Evolutionary conservation across 2,113 vertebrate genomes (phyloP).

Genomic region (Chinchilla lanigera): DNA sequence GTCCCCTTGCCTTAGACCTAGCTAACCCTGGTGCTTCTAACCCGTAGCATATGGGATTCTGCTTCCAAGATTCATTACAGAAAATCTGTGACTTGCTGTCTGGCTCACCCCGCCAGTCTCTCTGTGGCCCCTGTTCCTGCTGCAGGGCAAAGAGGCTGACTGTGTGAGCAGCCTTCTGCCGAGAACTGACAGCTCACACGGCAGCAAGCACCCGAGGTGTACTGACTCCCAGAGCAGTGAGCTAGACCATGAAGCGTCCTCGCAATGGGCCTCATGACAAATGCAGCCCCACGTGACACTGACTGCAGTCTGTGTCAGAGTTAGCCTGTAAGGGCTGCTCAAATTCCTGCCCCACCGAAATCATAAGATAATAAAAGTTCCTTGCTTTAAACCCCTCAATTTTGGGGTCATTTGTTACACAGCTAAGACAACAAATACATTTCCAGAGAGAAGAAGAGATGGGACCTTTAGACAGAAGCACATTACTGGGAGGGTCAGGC

Average conservation of each 20-base stretch:
- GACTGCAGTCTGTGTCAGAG: neutral
- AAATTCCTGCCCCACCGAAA: neutral
- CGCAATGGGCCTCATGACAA: neutral
- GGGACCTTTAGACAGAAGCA: neutral
- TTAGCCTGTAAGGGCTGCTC: neutral
- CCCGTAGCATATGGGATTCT: neutral
- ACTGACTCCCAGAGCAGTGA: neutral
- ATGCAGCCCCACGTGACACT: neutral
- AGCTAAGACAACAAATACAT: neutral
- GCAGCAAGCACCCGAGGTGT: neutral
- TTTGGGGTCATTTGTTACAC: neutral
- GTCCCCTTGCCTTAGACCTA: neutral
- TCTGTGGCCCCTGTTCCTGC: neutral
- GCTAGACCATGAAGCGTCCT: neutral
- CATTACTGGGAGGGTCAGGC: neutral
- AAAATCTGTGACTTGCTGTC: neutral
- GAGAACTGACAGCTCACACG: neutral
- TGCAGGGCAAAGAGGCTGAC: neutral
- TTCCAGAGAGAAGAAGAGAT: neutral
- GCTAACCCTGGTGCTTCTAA: neutral
- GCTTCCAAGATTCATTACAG: neutral
- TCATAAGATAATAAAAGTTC: neutral
- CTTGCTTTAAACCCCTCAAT: neutral
- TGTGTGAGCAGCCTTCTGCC: neutral
- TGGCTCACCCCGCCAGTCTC: neutral